These are phyloP conservation scores for Tipula vernalis DNA, from an alignment of 2,888 invertebrate genomes.

Conservation along the genomic window DNA sequence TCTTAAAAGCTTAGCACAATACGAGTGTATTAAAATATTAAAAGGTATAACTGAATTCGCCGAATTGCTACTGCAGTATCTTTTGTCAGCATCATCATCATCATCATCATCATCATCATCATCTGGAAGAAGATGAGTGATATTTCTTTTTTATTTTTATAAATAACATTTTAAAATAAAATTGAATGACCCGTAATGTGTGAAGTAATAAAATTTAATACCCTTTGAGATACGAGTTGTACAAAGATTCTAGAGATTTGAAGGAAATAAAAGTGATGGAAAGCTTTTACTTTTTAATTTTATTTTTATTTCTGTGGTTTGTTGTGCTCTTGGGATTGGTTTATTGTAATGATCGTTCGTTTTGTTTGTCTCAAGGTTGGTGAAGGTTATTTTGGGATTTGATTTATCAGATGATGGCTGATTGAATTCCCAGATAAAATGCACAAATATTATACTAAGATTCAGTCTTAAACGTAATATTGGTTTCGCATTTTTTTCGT, in stretches of 20 bases:
- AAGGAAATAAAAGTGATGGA: not conserved
- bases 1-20: not conserved
- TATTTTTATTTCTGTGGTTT: not conserved
- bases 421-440: too few relatives aligned
- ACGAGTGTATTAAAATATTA: not conserved
- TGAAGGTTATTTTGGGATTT: not conserved
- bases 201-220: not conserved
- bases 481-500: too few relatives aligned
- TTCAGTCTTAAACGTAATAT: too few relatives aligned
- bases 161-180: not conserved
- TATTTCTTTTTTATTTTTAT: not conserved
- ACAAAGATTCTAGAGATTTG: not conserved
- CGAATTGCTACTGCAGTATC: not conserved
- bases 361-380: not conserved
- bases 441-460: too few relatives aligned
- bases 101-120: not conserved
- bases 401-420: not conserved
- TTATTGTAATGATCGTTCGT: not conserved
- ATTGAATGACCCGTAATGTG: not conserved
- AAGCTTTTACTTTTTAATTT: not conserved
- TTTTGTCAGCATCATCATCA: not conserved
- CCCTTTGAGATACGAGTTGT: not conserved
- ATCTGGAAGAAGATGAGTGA: not conserved
- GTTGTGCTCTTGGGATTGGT: not conserved
- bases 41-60: not conserved